These are phyloP conservation scores for Zaprionus ghesquierei DNA, from an alignment of 1,140 invertebrate genomes.

Conservation along the genomic window DNA sequence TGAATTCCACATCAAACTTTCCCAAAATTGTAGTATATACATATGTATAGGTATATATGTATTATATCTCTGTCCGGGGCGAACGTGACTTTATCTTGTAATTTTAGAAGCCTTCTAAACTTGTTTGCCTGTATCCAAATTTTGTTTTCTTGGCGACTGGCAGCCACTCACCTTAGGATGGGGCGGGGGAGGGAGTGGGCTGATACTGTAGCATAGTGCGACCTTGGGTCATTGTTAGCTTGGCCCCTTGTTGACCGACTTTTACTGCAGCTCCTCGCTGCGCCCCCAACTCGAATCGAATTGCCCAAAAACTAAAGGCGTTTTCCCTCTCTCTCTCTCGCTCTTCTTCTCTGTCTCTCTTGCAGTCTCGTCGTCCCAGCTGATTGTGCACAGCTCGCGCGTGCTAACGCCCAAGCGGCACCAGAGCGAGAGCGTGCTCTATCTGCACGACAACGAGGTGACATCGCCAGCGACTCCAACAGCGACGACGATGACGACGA, in stretches of 20 bases:
- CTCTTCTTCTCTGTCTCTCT: neutral
- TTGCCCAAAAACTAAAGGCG: neutral
- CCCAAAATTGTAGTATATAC: neutral
- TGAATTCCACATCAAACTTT: no score
- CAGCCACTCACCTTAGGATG: conserved; percentile 20
- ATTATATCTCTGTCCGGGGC: no score
- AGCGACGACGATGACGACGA: neutral
- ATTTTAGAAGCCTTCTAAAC: conserved; percentile 34
- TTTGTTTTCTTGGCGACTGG: conserved; percentile 20
- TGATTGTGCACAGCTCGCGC: conserved; percentile 90
- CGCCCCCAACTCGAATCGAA: conserved; percentile 25
- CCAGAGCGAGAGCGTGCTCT: conserved; percentile 91
- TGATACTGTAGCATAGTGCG: neutral
- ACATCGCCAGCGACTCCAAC: conserved; percentile 22
- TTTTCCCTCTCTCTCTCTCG: no score
- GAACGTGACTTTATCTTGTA: conserved; percentile 33
- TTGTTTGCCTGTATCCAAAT: no score
- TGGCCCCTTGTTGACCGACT: conserved; percentile 52
- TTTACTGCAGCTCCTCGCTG: conserved; percentile 53
- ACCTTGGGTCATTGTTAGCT: conserved; percentile 56
- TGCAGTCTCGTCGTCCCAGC: conserved; percentile 83
- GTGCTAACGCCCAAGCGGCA: conserved; percentile 92
- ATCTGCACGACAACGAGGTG: conserved; percentile 84
- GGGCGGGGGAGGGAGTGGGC: neutral
- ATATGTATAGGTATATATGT: no score